Percentiles rank a stretch among this genome's conserved stretches.
Conservation (phyloP, 2,888 invertebrate species). For the Drosophila formosana region DNA sequence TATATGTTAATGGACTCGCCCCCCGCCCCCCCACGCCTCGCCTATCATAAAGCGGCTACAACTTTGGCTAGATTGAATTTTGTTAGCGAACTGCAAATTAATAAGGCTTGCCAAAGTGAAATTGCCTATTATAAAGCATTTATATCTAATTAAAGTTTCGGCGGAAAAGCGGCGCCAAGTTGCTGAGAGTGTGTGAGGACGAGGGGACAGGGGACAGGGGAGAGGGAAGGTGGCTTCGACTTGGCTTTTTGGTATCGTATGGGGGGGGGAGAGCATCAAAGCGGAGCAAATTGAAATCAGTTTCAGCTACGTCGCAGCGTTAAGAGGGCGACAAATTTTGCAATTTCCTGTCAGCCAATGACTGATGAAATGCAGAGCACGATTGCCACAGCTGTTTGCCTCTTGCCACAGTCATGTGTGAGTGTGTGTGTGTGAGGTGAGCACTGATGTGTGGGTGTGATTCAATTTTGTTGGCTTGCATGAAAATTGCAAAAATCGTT, state of each 20-base stretch:
- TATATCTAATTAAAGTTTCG: slow-evolving; percentile 46
- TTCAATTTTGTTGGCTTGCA: slow-evolving; percentile 65
- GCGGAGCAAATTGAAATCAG: slow-evolving; percentile 48
- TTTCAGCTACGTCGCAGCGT: slow-evolving; percentile 22
- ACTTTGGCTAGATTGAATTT: slow-evolving; percentile 22
- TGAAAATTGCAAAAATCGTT: slow-evolving; percentile 74
- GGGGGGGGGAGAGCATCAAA: slow-evolving; percentile 14
- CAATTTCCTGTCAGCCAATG: slow-evolving; percentile 66
- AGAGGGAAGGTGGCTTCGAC: neutral
- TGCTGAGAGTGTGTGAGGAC: neutral
- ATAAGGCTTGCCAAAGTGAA: slow-evolving; percentile 41
- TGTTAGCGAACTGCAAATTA: slow-evolving; percentile 18
- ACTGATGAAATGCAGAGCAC: slow-evolving; percentile 63
- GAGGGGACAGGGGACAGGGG: neutral
- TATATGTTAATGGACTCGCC: neutral
- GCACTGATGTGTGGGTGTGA: slow-evolving; percentile 27
- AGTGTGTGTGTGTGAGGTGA: slow-evolving; percentile 13
- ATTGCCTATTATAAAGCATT: slow-evolving; percentile 55
- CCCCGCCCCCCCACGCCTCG: too few species aligned
- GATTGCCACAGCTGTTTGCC: slow-evolving; percentile 23
- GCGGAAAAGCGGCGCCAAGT: slow-evolving; percentile 8
- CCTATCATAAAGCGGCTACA: neutral
- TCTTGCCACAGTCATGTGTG: slow-evolving; percentile 2
- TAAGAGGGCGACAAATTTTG: slow-evolving; percentile 52
- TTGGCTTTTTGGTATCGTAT: slow-evolving; percentile 11